Evolutionary conservation across 2,113 vertebrate species (phyloP).

Genomic region (Balaeniceps rex): DNA sequence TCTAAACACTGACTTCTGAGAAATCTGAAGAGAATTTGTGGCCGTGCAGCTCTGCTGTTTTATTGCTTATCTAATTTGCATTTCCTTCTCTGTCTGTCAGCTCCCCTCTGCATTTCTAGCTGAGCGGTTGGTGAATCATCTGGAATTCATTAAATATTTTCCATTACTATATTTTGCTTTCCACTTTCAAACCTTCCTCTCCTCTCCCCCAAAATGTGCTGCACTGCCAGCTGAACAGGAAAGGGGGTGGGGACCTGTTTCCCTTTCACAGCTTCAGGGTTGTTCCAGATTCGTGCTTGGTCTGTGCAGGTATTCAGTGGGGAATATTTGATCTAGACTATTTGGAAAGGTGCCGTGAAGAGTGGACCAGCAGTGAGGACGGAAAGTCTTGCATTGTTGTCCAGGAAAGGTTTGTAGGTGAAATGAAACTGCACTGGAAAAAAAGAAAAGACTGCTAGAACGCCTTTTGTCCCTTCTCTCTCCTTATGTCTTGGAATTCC

Average conservation of each 20-base stretch:
- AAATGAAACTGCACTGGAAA: neutral
- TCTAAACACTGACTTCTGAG: constrained; percentile 39
- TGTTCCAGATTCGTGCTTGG: neutral
- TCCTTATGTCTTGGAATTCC: neutral
- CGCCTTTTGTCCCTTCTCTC: neutral
- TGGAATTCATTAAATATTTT: constrained; percentile 39
- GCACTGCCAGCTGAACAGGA: neutral
- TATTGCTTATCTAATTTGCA: constrained; percentile 49
- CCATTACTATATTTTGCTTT: neutral
- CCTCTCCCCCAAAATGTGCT: neutral
- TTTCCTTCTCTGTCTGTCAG: constrained; percentile 30
- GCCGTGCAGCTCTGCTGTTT: neutral
- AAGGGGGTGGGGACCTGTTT: neutral
- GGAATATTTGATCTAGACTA: neutral
- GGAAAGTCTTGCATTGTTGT: neutral
- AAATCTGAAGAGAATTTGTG: constrained; percentile 45
- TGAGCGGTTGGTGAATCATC: neutral
- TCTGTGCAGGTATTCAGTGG: neutral
- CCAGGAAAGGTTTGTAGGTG: neutral
- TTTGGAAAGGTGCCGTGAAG: neutral
- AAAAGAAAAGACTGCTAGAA: neutral
- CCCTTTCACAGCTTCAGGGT: neutral
- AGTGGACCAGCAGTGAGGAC: neutral
- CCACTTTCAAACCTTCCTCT: neutral
- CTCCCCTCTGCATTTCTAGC: neutral